These are phyloP conservation scores for Synergus umbraculus DNA, from an alignment of 2,888 invertebrate species.

Conservation along the genomic window DNA sequence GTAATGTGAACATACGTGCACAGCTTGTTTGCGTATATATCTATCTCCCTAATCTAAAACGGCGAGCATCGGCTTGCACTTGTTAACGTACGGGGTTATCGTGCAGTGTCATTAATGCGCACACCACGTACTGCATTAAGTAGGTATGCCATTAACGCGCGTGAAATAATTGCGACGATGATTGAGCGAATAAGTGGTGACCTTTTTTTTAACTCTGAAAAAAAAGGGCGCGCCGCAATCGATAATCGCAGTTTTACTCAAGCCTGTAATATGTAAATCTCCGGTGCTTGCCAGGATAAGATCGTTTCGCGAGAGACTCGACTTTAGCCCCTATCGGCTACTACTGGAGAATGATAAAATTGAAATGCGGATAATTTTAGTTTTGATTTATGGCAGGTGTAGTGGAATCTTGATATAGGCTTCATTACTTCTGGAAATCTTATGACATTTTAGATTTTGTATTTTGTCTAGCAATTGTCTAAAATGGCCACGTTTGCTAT, in stretches of 20 bases:
- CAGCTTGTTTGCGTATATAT: constrained; percentile 41
- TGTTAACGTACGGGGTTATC: constrained; percentile 68
- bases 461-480: no score
- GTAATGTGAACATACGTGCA: neutral
- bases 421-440: neutral
- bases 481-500: no score
- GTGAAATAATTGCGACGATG: constrained; percentile 56
- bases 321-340: neutral
- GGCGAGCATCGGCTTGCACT: constrained; percentile 67
- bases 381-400: neutral
- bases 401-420: neutral
- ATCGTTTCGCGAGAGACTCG: constrained; percentile 14
- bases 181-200: constrained; percentile 48
- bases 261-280: constrained; percentile 53
- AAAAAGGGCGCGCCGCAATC: constrained; percentile 45
- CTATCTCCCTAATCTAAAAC: constrained; percentile 71
- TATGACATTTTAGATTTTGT: neutral
- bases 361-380: constrained; percentile 15
- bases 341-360: constrained; percentile 22
- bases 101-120: constrained; percentile 59
- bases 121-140: constrained; percentile 53
- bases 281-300: constrained; percentile 48
- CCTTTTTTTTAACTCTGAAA: constrained; percentile 36
- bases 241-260: constrained; percentile 52
- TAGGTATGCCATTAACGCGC: constrained; percentile 50